Percentiles rank a stretch among this genome's conserved stretches.
Conservation (phyloP, 2,113 vertebrate species). For the Tursiops truncatus region DNA sequence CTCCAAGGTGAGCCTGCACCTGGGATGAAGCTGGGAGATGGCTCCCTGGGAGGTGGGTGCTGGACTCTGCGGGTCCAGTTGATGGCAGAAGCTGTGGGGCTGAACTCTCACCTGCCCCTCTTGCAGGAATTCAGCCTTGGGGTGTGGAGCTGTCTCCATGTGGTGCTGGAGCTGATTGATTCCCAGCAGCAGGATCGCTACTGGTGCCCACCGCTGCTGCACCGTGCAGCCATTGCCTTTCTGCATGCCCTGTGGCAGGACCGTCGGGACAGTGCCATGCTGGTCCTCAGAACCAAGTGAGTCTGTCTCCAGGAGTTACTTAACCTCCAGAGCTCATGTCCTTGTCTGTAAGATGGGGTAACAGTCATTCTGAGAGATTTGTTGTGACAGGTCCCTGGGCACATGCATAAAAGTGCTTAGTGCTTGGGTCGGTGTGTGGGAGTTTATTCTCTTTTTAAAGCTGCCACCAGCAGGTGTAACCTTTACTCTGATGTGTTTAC, state of each 20-base stretch:
- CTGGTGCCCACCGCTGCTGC: slow-evolving; percentile 95
- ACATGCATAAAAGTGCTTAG: neutral
- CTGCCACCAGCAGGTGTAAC: neutral
- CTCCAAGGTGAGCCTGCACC: slow-evolving; percentile 88
- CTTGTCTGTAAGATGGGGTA: neutral
- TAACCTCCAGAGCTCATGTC: too few relatives aligned
- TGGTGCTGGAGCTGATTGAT: slow-evolving; percentile 94
- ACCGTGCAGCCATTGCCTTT: slow-evolving; percentile 94
- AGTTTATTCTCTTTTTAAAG: neutral
- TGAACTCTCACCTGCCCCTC: neutral
- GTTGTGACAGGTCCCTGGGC: neutral
- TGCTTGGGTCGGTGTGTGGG: accelerated
- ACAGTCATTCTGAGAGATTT: neutral
- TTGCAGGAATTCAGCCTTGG: slow-evolving; percentile 94
- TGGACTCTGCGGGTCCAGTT: accelerated
- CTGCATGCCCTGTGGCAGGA: slow-evolving; percentile 98
- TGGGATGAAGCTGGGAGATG: neutral
- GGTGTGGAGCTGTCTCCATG: slow-evolving; percentile 96
- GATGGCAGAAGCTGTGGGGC: neutral
- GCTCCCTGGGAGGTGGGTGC: neutral
- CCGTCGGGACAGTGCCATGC: slow-evolving; percentile 95
- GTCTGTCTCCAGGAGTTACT: slow-evolving; percentile 25
- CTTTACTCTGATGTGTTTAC: neutral
- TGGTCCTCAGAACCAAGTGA: slow-evolving; percentile 95
- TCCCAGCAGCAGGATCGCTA: slow-evolving; percentile 93